Evolutionary conservation across 1,140 invertebrate genomes (phyloP).

Genomic region (Cheumatopsyche charites): DNA sequence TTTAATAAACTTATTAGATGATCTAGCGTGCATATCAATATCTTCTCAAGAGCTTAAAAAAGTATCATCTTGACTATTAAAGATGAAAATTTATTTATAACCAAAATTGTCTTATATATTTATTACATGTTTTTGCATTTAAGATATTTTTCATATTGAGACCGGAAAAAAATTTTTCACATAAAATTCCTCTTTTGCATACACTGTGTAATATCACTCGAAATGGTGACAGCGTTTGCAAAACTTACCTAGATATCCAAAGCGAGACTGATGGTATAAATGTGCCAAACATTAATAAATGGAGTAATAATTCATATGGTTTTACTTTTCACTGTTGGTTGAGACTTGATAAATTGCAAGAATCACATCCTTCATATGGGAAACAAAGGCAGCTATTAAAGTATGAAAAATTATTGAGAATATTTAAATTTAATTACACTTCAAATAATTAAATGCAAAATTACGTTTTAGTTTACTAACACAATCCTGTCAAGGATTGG

Average conservation of each 20-base stretch:
- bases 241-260: constrained; percentile 61
- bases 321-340: constrained; percentile 68
- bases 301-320: constrained; percentile 64
- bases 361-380: constrained; percentile 45
- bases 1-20: constrained; percentile 65
- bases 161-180: constrained; percentile 43
- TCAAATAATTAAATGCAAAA: constrained; percentile 7
- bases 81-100: constrained; percentile 51
- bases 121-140: constrained; percentile 31
- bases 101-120: constrained; percentile 25
- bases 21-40: constrained; percentile 65
- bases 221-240: constrained; percentile 50
- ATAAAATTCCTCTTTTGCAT: constrained; percentile 44
- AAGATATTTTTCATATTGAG: constrained; percentile 46
- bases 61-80: constrained; percentile 50
- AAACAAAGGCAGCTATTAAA: constrained; percentile 60
- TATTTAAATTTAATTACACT: neutral
- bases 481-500: constrained; percentile 63
- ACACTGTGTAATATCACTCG: constrained; percentile 46
- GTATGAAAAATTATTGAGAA: constrained; percentile 51
- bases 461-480: constrained; percentile 60
- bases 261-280: constrained; percentile 61
- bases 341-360: constrained; percentile 57
- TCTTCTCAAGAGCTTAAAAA: constrained; percentile 65
- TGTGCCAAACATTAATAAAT: constrained; percentile 62